Evolutionary conservation across 2,888 invertebrate genomes (phyloP).

Genomic region (Ectemnius cavifrons): DNA sequence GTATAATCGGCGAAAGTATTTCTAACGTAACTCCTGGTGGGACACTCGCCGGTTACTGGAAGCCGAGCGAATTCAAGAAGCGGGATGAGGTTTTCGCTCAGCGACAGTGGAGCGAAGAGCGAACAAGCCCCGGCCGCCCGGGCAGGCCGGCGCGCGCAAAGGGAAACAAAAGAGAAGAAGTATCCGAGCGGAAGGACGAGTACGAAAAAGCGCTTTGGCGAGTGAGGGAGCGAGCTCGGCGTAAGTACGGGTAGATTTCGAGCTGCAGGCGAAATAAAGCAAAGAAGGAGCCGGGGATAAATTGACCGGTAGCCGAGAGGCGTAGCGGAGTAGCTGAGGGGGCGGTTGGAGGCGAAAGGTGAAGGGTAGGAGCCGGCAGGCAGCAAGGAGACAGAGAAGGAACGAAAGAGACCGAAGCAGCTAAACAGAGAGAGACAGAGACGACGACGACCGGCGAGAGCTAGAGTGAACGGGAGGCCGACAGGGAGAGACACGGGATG

Average conservation of each 20-base stretch:
- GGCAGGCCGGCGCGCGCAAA: constrained; percentile 23
- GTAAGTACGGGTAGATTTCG: constrained; percentile 50
- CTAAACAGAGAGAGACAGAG: not conserved
- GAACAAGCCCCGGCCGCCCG: not conserved
- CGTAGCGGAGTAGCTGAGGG: not conserved
- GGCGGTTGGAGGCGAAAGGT: constrained; percentile 18
- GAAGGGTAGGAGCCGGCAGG: constrained; percentile 7
- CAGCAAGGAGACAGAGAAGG: not conserved
- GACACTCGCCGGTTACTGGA: not conserved
- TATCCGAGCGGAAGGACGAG: constrained; percentile 29
- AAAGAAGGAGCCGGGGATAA: constrained; percentile 69
- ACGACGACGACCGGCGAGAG: constrained; percentile 29
- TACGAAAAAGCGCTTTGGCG: constrained; percentile 37
- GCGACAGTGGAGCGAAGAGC: constrained; percentile 3
- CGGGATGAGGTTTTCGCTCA: not conserved
- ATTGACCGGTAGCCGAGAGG: constrained; percentile 74
- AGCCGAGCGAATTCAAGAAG: constrained; percentile 1
- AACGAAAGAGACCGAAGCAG: not conserved
- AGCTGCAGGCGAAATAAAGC: constrained; percentile 57
- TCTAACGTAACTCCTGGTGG: not conserved
- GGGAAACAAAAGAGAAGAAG: constrained; percentile 36
- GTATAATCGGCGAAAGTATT: constrained; percentile 4
- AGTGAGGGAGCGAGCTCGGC: constrained; percentile 9
- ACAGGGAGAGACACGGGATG: not conserved
- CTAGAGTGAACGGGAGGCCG: constrained; percentile 40